These are phyloP conservation scores for Lanistes nyassanus DNA, from an alignment of 1,140 invertebrate genomes.

Conservation along the genomic window DNA sequence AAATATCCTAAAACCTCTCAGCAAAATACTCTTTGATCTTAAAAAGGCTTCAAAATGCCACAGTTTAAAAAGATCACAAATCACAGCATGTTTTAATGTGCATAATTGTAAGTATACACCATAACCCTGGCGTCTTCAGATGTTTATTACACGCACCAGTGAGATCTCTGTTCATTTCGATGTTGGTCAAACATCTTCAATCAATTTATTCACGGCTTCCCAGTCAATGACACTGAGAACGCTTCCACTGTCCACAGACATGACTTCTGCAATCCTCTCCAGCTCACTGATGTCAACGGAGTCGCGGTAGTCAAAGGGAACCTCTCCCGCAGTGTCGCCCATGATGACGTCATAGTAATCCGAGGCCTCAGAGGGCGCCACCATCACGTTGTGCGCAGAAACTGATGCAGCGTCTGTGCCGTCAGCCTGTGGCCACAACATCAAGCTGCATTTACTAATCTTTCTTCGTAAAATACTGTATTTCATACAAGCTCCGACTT, in stretches of 20 bases:
- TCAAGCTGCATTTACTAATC: background rate
- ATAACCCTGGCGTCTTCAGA: background rate
- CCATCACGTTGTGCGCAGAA: conserved; percentile 29
- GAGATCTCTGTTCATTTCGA: background rate
- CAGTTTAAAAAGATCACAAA: background rate
- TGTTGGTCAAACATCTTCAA: conserved; percentile 43
- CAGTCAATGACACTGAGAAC: conserved; percentile 64
- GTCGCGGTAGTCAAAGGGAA: conserved; percentile 46
- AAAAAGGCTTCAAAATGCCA: background rate
- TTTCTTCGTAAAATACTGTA: no score
- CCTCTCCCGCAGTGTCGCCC: conserved; percentile 21
- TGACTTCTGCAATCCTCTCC: conserved; percentile 54
- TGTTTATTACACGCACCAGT: background rate
- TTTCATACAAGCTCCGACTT: no score
- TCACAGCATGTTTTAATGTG: background rate
- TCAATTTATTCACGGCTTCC: conserved; percentile 61
- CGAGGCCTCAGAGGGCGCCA: conserved; percentile 47
- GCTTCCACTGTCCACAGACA: conserved; percentile 57
- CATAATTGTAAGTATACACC: background rate
- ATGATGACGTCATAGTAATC: conserved; percentile 58
- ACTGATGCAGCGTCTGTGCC: conserved; percentile 13
- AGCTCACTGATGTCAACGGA: conserved; percentile 60
- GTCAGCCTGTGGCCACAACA: conserved; percentile 14
- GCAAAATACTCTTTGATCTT: background rate
- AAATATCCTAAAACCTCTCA: background rate